A percentile compares a stretch with the other conserved stretches of the same genome.
phyloP scores from a whole-genome alignment of 2,113 vertebrate species.

The Pongo abelii region DNA sequence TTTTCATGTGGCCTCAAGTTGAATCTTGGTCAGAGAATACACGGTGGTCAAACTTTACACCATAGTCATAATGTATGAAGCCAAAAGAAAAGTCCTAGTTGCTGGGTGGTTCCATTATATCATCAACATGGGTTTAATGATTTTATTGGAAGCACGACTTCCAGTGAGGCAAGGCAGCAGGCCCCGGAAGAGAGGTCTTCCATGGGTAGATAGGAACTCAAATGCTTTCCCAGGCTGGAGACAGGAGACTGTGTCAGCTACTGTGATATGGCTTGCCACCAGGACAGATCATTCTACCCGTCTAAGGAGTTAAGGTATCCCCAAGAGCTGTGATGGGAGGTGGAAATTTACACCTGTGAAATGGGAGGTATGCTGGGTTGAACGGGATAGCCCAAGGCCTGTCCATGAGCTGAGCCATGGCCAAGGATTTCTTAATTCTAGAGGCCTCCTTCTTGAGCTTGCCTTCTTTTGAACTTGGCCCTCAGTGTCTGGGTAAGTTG shows the following conservation, averaged over 20 bases:
- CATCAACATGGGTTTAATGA: background rate
- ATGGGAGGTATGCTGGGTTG: background rate
- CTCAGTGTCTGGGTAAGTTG: background rate
- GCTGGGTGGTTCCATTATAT: background rate
- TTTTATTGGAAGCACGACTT: background rate
- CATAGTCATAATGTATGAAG: background rate
- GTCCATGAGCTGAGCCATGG: background rate
- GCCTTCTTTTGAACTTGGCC: background rate
- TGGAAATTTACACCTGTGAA: background rate
- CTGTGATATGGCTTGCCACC: background rate
- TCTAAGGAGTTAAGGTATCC: background rate
- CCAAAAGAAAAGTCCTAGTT: slow-evolving; percentile 10
- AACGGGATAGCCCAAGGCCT: background rate
- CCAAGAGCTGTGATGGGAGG: background rate
- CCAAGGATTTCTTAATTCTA: background rate
- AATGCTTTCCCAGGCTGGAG: background rate
- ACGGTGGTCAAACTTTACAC: background rate
- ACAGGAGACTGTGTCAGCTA: background rate
- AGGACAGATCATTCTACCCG: background rate
- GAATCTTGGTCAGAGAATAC: background rate
- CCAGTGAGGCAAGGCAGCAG: background rate
- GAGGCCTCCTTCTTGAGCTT: background rate
- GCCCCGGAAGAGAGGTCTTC: background rate
- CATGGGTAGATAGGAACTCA: background rate
- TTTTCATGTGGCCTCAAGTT: background rate